Evolutionary conservation across 1,140 invertebrate genomes (phyloP), one percentile per base, ranked within the genome.

Genomic region (Bombus confusus): DNA sequence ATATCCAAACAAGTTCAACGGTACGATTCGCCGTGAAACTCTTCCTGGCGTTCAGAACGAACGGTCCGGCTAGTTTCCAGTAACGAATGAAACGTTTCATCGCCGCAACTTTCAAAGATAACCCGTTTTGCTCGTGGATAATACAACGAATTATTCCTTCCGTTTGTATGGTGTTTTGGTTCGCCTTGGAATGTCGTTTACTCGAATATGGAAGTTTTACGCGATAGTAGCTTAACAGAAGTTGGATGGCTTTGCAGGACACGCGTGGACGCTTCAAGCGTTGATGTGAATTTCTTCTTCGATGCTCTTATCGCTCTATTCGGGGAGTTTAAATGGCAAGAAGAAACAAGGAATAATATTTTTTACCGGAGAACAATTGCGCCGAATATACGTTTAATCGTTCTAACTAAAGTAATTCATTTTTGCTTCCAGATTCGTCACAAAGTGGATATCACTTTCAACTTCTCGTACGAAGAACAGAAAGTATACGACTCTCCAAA

Each of bases 1-100:
- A 85, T 85, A 80, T 69, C 75, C 71, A 81, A 85, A 85, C 79
- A 75, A 85, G 71, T 57, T 57, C 39, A 9, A 9, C n/a, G 8
- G 52, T 5, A 34, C 15, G 12, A 9, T 66, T 39, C 1, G 59
- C 13, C 25, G n/a, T 8, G 59, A 47, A 80, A 66, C 34, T 37
- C 37, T 69, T 43, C 4, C 31, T 9, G 3, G 1, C 15, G n/a
- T 28, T 18, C 25, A 0, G 47, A n/a, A 71, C 57, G 72, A 80
- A 85, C 72, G 47, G 59, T 43, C 31, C 31, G 28, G 15, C 10
- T 43, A 57, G 57, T 59, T 79, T 13, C 25, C 22, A 15, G 76
- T 25, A 79, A 28, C 39, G 47, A 76, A 78, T 41, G n/a, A n/a
- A 37, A 69, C 75, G 37, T 13, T 28, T n/a, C 25, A 18, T 34